phyloP scores from a whole-genome alignment of 2,888 invertebrate species.

The Lymantria dispar region DNA sequence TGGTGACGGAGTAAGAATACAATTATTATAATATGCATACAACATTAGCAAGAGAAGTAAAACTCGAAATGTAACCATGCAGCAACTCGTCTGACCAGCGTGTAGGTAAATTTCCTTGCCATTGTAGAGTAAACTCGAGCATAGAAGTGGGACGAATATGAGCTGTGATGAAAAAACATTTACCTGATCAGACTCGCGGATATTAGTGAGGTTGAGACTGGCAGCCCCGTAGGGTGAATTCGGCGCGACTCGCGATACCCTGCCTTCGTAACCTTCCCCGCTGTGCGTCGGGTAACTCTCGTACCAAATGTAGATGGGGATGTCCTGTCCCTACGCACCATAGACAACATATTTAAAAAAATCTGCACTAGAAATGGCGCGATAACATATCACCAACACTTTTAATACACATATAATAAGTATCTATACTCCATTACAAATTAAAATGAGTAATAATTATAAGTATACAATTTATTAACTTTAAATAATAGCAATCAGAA shows the following conservation, averaged over 20 bases:
- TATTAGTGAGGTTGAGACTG: slow-evolving; percentile 97
- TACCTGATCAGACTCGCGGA: slow-evolving; percentile 93
- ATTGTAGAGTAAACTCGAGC: no score
- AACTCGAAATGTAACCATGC: no score
- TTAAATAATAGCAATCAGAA: no score
- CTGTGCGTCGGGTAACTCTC: slow-evolving; percentile 98
- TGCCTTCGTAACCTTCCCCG: slow-evolving; percentile 95
- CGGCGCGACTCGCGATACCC: slow-evolving; percentile 93
- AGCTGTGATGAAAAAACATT: background rate
- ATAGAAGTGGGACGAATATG: no score
- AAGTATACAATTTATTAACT: no score
- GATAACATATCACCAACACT: slow-evolving; percentile 32
- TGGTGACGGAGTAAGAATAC: no score
- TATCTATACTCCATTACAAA: slow-evolving; percentile 5
- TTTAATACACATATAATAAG: slow-evolving; percentile 14
- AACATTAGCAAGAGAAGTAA: no score
- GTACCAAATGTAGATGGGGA: slow-evolving; percentile 99
- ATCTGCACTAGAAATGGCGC: slow-evolving; percentile 43
- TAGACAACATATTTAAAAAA: slow-evolving; percentile 32
- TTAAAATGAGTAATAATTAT: background rate
- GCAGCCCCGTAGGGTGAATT: slow-evolving; percentile 95
- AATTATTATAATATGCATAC: no score
- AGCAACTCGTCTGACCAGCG: no score
- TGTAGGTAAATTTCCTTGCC: no score
- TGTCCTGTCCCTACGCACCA: slow-evolving; percentile 92